A percentile compares a stretch with the other conserved stretches of the same genome.
These are phyloP conservation scores for Neuroscelio doddi DNA, from an alignment of 2,888 invertebrate genomes.

Conservation along the genomic window DNA sequence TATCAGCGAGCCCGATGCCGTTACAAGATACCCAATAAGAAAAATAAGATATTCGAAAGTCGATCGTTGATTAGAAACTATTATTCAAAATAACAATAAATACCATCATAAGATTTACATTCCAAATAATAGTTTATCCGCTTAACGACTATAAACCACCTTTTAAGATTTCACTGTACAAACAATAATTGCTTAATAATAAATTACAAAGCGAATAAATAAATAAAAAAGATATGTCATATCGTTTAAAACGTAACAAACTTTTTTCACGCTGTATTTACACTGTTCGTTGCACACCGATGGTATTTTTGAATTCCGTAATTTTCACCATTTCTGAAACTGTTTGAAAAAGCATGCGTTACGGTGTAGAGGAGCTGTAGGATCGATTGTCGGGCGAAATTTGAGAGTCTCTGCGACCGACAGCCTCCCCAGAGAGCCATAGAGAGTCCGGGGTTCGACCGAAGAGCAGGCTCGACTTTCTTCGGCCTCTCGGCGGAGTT, in stretches of 20 bases:
- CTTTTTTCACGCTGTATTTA: too few species aligned
- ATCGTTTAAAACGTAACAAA: too few species aligned
- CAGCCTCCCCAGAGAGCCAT: conserved; percentile 43
- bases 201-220: too few species aligned
- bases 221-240: too few species aligned
- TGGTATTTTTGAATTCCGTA: neutral
- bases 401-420: conserved; percentile 42
- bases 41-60: conserved; percentile 10
- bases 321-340: conserved; percentile 3
- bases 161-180: too few species aligned
- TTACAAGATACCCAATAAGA: neutral
- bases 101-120: too few species aligned
- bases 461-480: conserved; percentile 17
- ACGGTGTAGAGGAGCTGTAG: conserved; percentile 13
- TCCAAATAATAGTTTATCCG: too few species aligned
- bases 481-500: conserved; percentile 17
- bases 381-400: conserved; percentile 38
- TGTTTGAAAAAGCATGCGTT: conserved; percentile 19
- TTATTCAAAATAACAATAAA: too few species aligned
- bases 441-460: conserved; percentile 26
- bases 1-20: conserved; percentile 7
- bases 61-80: too few species aligned
- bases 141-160: too few species aligned
- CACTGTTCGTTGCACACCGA: neutral
- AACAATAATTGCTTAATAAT: too few species aligned